Base-by-base conservation (phyloP, 2,113 vertebrate species). In the Craseonycteris thonglongyai region DNA sequence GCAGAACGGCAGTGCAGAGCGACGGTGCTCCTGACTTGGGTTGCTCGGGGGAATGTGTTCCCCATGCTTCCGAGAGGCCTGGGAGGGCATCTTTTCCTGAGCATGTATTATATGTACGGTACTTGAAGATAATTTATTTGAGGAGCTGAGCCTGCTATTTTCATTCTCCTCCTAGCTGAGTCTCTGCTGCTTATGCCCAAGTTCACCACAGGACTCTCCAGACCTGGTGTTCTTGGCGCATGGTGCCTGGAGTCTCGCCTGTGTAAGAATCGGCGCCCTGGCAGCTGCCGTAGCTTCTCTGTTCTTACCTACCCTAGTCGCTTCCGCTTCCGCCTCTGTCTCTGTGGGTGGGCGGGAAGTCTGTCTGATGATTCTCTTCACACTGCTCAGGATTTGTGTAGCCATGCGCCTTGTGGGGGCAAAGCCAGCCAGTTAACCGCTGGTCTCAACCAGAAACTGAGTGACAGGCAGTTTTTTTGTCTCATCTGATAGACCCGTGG, bases 21-120 rank as follows among this genome's bases (percentile, higher is more conserved):
- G 45, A 24, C 42, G 40, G 6, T 35, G 28, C n/a, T 10, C 1
- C 0, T 4, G n/a, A n/a, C 19, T 11, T 28, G 1, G 13, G 22
- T 5, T 1, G n/a, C 4, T 45, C 6, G 5, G 30, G 7, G 40
- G 22, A 2, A 4, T 24, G 0, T 19, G 6, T 40, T 16, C 30
- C 69, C 45, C n/a, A 0, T 13, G 15, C 69, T 88, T 84, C 38
- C 12, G 40, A 7, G 58, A 33, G 63, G 21, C 5, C 1, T 10
- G 2, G 33, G 40, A 76, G 74, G 49, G 1, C 4, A 0, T 63
- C 26, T 95, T 35, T 66, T 45, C 58, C 58, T 51, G n/a, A 45
- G n/a, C 38, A 4, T 6, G 3, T 30, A 8, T 28, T 28, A 7
- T 19, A 1, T 15, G 7, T 33, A 38, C n/a, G n/a, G n/a, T n/a